Base-by-base conservation (phyloP, 2,888 invertebrate genomes). In the Drosophila mettleri region DNA sequence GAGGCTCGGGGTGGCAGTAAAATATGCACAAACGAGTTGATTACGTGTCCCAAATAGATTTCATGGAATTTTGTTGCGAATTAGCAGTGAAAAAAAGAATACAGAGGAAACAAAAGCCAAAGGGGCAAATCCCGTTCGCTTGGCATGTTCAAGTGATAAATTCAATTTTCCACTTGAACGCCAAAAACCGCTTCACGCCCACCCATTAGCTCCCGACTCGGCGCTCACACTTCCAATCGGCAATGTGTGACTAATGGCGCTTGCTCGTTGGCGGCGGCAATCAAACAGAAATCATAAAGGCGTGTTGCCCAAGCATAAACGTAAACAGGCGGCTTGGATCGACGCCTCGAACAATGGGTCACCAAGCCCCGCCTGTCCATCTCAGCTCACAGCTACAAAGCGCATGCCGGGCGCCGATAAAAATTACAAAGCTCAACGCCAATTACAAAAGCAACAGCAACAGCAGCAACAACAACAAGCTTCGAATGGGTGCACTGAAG, bases 221-320 rank as follows among this genome's bases (percentile, higher is more conserved):
- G 6, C 8, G 16, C 41, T 5, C 31, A 38, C 27, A 34, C 43
- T n/a, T n/a, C 9, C 41, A 41, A 31, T 5, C 34, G 48, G 18
- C 61, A 74, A 60, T 72, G 86, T 84, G 89, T 85, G 85, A 88
- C 85, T 85, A 85, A 85, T 85, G 85, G 85, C 71, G 87, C 81
- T 77, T 84, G 66, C 71, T 80, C 64, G 79, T 77, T 63, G 74
- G 48, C 69, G 78, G 83, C 80, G 55, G 88, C 88, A 88, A 84
- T 85, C 88, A 85, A 85, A 88, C 87, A 84, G 87, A 86, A 85
- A 85, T 85, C 85, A 85, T 88, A 85, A 88, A 85, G 85, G 89
- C 89, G 89, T 86, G 87, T 74, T 86, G 85, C 72, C 72, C 85
- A 67, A 86, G 77, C 85, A 84, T 88, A 86, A 88, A 86, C 81